phyloP scores from a whole-genome alignment of 2,113 vertebrate genomes.

The Morphnarchus princeps region DNA sequence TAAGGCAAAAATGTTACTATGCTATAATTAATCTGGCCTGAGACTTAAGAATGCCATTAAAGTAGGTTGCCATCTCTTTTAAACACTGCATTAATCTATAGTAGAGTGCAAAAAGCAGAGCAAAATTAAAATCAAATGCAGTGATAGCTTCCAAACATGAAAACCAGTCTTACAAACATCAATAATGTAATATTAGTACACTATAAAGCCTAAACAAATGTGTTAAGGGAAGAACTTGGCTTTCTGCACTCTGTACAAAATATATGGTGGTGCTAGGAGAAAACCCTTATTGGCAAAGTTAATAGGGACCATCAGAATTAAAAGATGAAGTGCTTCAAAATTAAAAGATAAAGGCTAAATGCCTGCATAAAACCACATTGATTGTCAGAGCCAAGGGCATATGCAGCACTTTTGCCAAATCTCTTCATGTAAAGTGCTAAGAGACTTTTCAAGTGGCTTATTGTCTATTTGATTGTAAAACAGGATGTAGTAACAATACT shows the following conservation, averaged over 20 bases:
- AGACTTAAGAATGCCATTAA: not conserved
- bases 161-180: not conserved
- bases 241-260: not conserved
- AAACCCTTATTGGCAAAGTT: not conserved
- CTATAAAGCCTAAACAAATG: not conserved
- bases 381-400: not conserved
- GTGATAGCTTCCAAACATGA: not conserved
- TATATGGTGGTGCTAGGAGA: not conserved
- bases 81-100: not conserved
- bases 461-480: not conserved
- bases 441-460: not conserved
- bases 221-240: not conserved
- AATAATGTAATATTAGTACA: not conserved
- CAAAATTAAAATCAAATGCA: constrained; percentile 16
- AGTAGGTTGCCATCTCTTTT: not conserved
- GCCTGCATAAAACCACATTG: not conserved
- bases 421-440: not conserved
- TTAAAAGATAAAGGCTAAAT: not conserved
- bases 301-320: not conserved
- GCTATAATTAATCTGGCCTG: constrained; percentile 6
- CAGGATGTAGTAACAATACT: not conserved
- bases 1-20: not conserved
- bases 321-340: not conserved
- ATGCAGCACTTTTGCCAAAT: not conserved
- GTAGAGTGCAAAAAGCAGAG: not conserved